Percentiles rank a stretch among this genome's conserved stretches.
phyloP scores from a whole-genome alignment of 2,888 invertebrate species.

The Syrista parreyssii region DNA sequence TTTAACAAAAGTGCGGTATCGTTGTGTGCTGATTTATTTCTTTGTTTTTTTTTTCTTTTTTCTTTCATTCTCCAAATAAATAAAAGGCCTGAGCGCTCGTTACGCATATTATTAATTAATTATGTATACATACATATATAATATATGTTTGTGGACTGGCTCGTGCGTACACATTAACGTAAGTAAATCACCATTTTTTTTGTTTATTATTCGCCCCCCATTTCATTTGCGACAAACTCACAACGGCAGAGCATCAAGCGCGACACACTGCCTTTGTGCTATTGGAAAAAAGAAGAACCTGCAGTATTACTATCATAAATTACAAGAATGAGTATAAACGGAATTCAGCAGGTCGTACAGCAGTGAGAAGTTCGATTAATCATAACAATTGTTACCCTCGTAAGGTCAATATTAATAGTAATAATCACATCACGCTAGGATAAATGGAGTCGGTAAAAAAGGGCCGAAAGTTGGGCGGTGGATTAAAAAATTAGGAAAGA shows the following conservation, averaged over 20 bases:
- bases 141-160: slow-evolving; percentile 6
- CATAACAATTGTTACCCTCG: background rate
- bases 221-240: background rate
- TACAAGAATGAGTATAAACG: background rate
- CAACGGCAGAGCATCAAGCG: background rate
- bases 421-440: background rate
- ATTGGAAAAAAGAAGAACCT: background rate
- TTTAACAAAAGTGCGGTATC: background rate
- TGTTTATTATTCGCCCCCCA: background rate
- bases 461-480: background rate
- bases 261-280: background rate
- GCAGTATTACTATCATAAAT: background rate
- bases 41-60: slow-evolving; percentile 11
- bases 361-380: background rate
- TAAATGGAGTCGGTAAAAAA: background rate
- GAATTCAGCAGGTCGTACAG: background rate
- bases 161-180: slow-evolving; percentile 15
- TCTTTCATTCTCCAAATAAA: slow-evolving; percentile 19
- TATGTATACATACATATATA: slow-evolving; percentile 25
- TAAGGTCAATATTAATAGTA: background rate
- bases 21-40: background rate
- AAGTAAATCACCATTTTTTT: slow-evolving; percentile 23
- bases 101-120: background rate
- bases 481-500: background rate
- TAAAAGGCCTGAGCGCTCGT: background rate